These are phyloP conservation scores for Sporophila hypoxantha DNA, from an alignment of 2,113 vertebrate species.

Conservation along the genomic window DNA sequence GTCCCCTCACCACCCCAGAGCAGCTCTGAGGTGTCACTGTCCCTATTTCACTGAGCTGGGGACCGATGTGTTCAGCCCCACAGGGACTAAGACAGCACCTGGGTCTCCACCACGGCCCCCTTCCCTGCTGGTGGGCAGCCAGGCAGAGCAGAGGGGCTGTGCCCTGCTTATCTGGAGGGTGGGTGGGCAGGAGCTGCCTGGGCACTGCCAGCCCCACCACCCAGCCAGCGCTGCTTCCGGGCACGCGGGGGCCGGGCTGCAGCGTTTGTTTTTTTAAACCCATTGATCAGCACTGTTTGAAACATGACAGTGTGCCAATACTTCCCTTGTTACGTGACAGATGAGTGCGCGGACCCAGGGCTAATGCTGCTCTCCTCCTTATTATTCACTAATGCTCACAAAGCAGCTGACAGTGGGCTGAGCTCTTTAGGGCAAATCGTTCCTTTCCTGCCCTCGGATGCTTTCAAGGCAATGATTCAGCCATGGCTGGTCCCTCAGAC, in stretches of 20 bases:
- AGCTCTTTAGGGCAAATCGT: conserved; percentile 23
- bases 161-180: background rate
- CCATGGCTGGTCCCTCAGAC: background rate
- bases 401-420: conserved; percentile 14
- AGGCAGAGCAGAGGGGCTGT: background rate
- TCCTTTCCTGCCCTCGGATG: background rate
- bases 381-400: conserved; percentile 19
- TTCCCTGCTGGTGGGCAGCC: accelerated
- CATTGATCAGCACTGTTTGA: conserved; percentile 36
- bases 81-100: accelerated
- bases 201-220: background rate
- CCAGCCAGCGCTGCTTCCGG: background rate
- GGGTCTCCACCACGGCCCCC: accelerated
- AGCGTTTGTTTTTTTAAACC: background rate
- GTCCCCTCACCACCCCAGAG: background rate
- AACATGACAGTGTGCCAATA: conserved; percentile 47
- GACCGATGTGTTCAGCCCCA: accelerated
- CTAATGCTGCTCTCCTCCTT: conserved; percentile 38
- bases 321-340: conserved; percentile 29
- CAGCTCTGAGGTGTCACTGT: background rate
- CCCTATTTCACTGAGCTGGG: background rate
- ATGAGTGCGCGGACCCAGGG: background rate
- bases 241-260: background rate
- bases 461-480: background rate
- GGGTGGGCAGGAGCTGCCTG: background rate